Percentiles rank a stretch among this genome's conserved stretches.
These are phyloP conservation scores for Labia minor DNA, from an alignment of 2,888 invertebrate genomes.

Conservation along the genomic window DNA sequence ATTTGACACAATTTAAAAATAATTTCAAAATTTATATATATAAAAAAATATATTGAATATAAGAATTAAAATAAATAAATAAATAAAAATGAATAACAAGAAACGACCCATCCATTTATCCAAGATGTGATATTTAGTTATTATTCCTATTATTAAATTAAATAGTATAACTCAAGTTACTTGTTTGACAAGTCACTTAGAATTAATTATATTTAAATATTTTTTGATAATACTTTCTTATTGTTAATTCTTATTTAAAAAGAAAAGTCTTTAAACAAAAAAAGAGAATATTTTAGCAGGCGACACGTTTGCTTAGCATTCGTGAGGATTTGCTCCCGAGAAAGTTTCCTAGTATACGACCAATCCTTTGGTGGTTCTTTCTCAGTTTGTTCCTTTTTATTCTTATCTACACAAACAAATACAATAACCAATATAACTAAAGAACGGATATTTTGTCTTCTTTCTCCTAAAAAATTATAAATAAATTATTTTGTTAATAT, in stretches of 20 bases:
- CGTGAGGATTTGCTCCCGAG: neutral
- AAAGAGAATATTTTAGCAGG: neutral
- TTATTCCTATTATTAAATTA: neutral
- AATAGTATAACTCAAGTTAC: neutral
- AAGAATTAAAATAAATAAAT: neutral
- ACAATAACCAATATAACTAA: too few species aligned
- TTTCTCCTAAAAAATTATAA: too few species aligned
- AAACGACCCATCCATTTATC: constrained; percentile 13
- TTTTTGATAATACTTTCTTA: constrained; percentile 13
- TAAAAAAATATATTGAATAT: neutral
- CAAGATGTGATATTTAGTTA: constrained; percentile 7
- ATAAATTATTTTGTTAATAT: too few species aligned
- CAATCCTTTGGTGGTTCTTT: neutral
- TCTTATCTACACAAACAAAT: too few species aligned
- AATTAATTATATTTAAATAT: constrained; percentile 1
- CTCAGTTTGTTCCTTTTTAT: neutral
- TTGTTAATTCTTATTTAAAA: constrained; percentile 1
- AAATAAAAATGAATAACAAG: neutral
- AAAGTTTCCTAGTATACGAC: neutral
- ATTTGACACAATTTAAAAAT: neutral
- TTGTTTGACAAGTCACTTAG: neutral
- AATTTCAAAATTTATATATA: neutral
- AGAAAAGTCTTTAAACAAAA: neutral
- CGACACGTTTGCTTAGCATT: neutral
- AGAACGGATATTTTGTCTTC: too few species aligned